These are phyloP conservation scores for Halictus rubicundus DNA, from an alignment of 1,140 invertebrate species.

Conservation along the genomic window DNA sequence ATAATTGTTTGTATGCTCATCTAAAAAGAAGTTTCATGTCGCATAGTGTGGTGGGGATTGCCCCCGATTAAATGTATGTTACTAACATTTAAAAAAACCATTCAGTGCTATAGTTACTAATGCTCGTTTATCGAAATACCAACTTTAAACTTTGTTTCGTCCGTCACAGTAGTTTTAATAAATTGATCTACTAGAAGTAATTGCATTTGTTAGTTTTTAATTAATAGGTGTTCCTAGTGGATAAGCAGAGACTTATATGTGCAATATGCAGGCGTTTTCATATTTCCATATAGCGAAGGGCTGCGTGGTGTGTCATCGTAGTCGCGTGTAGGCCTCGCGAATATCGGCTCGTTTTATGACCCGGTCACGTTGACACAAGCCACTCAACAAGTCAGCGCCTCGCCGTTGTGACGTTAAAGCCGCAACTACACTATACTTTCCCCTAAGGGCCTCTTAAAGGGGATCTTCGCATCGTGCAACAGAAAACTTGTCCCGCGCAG, in stretches of 20 bases:
- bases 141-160: too few relatives aligned
- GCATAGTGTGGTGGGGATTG: too few relatives aligned
- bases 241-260: neutral
- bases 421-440: slow-evolving; percentile 54
- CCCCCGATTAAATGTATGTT: too few relatives aligned
- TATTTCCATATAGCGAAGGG: neutral
- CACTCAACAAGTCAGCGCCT: slow-evolving; percentile 71
- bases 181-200: too few relatives aligned
- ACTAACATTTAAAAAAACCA: too few relatives aligned
- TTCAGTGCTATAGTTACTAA: too few relatives aligned
- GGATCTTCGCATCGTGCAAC: slow-evolving; percentile 36
- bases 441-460: slow-evolving; percentile 63
- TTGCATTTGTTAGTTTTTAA: too few relatives aligned
- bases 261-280: neutral
- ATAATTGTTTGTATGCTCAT: too few relatives aligned
- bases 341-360: slow-evolving; percentile 61
- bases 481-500: neutral
- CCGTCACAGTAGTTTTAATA: too few relatives aligned
- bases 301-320: neutral
- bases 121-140: too few relatives aligned
- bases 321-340: slow-evolving; percentile 26
- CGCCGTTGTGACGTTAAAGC: slow-evolving; percentile 62
- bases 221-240: too few relatives aligned
- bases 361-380: slow-evolving; percentile 66
- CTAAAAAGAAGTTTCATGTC: too few relatives aligned